A percentile compares a stretch with the other conserved stretches of the same genome.
Conservation (phyloP, 2,888 invertebrate species). For the Conomelus anceps region DNA sequence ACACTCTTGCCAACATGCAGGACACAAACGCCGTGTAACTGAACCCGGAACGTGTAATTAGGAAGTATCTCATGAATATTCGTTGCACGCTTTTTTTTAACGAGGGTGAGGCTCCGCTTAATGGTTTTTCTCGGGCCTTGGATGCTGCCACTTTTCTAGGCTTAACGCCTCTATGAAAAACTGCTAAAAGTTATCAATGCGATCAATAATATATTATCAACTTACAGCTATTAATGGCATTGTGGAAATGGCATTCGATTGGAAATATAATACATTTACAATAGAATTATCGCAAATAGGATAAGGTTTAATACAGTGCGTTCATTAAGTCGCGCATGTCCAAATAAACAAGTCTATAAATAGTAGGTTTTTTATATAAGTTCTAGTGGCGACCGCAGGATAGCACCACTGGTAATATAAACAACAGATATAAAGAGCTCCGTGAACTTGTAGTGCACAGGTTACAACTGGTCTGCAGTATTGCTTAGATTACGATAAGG, state of each 20-base stretch:
- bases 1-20: not conserved
- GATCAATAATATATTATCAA: not conserved
- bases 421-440: too few relatives aligned
- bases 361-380: too few relatives aligned
- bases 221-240: not conserved
- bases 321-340: too few relatives aligned
- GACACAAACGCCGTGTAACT: not conserved
- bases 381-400: too few relatives aligned
- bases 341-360: too few relatives aligned
- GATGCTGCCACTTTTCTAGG: not conserved
- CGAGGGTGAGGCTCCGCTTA: slow-evolving; percentile 2
- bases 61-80: slow-evolving; percentile 11
- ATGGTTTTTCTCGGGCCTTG: not conserved
- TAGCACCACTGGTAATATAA: too few relatives aligned
- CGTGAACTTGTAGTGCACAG: too few relatives aligned
- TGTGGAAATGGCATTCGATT: not conserved
- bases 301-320: too few relatives aligned
- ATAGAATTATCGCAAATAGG: too few relatives aligned
- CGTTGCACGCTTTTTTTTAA: slow-evolving; percentile 7
- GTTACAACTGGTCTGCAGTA: too few relatives aligned
- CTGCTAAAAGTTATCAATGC: not conserved
- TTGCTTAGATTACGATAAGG: too few relatives aligned
- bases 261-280: too few relatives aligned
- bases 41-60: slow-evolving; percentile 1
- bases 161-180: not conserved